Evolutionary conservation across 2,797 vertebrate genomes (phyloP).

Genomic region (Falco peregrinus): DNA sequence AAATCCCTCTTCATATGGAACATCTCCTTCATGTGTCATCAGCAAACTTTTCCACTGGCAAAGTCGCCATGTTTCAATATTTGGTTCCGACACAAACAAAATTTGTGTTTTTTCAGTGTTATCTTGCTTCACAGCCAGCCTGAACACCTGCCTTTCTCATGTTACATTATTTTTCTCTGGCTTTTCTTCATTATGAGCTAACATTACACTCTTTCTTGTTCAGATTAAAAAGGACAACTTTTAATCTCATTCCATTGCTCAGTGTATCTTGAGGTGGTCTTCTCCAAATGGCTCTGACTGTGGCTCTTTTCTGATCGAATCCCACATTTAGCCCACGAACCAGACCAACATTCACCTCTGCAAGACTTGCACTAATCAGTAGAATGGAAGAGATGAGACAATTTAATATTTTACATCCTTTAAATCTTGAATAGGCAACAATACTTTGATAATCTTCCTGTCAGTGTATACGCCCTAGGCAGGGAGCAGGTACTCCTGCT

Average conservation of each 20-base stretch:
- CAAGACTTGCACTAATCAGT: neutral
- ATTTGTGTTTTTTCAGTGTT: neutral
- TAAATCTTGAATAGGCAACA: neutral
- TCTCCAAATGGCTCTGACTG: neutral
- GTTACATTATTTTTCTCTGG: neutral
- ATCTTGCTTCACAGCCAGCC: neutral
- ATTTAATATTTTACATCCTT: neutral
- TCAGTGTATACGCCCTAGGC: neutral
- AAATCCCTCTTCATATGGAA: neutral
- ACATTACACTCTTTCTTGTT: neutral
- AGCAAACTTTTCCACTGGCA: neutral
- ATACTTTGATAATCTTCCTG: neutral
- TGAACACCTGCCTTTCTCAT: neutral
- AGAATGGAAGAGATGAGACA: neutral
- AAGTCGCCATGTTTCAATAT: neutral
- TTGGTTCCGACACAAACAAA: neutral
- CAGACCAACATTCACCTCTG: neutral
- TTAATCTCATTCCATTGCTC: neutral
- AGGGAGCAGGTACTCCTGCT: neutral
- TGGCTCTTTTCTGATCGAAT: neutral
- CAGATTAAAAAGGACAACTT: neutral
- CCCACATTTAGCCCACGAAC: neutral
- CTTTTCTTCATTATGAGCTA: neutral
- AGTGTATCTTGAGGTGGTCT: neutral
- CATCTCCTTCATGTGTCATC: neutral